Conservation (phyloP, 2,797 vertebrate species). For the Balearica regulorum region DNA sequence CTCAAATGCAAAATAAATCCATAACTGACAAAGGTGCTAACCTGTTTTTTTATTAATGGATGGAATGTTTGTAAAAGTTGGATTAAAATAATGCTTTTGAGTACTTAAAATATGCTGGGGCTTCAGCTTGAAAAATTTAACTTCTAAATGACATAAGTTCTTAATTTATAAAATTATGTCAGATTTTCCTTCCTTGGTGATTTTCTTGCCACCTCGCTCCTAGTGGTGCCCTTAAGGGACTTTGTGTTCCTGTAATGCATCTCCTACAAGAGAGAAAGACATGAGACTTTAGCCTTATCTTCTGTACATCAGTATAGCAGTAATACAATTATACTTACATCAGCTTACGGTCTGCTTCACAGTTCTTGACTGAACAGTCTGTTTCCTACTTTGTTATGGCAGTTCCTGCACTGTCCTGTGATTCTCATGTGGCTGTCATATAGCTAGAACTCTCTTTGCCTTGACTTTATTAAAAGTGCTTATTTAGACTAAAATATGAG, state of each 20-base stretch:
- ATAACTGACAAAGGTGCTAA: rapidly evolving
- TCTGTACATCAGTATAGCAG: neutral
- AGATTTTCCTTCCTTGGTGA: neutral
- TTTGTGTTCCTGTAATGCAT: neutral
- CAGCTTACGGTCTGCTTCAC: neutral
- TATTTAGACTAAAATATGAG: neutral
- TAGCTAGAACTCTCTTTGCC: neutral
- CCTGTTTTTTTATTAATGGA: neutral
- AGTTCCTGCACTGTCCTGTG: neutral
- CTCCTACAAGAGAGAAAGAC: neutral
- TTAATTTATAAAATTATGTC: neutral
- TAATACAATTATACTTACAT: neutral
- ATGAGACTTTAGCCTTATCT: neutral
- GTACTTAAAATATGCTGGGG: neutral
- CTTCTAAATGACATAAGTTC: neutral
- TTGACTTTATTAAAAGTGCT: neutral
- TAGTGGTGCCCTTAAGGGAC: neutral
- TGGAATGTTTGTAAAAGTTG: neutral
- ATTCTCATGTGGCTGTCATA: conserved; percentile 23
- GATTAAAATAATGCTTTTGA: neutral
- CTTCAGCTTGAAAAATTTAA: neutral
- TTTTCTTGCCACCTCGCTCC: neutral
- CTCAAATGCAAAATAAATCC: neutral
- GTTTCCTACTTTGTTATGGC: neutral
- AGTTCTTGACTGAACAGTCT: neutral